Evolutionary conservation across 1,140 invertebrate genomes (phyloP), one percentile per base, ranked within the genome.

Genomic region (Dryas iulia): DNA sequence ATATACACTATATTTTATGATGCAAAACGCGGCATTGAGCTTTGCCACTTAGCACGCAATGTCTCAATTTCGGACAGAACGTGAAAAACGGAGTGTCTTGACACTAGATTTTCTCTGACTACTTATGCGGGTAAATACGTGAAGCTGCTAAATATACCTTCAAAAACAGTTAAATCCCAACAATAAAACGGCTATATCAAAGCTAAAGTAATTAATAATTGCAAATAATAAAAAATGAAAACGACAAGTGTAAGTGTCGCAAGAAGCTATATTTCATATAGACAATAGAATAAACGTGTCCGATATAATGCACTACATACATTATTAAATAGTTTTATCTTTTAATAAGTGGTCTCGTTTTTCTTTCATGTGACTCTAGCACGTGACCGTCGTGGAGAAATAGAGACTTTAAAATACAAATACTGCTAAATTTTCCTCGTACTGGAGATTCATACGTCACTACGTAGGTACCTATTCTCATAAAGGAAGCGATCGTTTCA

Each of bases 281-380:
- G 21, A 64, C 62, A 64, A 64, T 64, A 64, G 61, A 26, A 23
- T 23, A 24, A 59, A 53, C 47, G 18, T 62, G 60, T 53, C 47
- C 14, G 10, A 56, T 24, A 25, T 21, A 61, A 64, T 59, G 68
- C 71, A 73, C 65, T 67, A 77, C 73, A 82, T 83, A 77, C 76
- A 85, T 85, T 77, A 85, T 85, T 79, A 70, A 81, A 76, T 73
- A 82, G 79, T 82, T 82, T 78, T 77, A 78, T 78, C 71, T 77
- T 47, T 47, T 47, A 47, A 47, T 47, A 47, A 47, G 14, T 47
- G 70, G 62, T 47, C 39, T 47, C 39, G 39, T 47, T 47, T 11
- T 10, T 47, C 39, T 47, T 47, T 47, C 39, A 47, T 47, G 39
- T 47, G 39, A 21, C 39, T 3, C 14, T 47, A 6, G 8, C 39